These are phyloP conservation scores for Fistularia commersonii DNA, from an alignment of 2,797 vertebrate species.

Conservation along the genomic window DNA sequence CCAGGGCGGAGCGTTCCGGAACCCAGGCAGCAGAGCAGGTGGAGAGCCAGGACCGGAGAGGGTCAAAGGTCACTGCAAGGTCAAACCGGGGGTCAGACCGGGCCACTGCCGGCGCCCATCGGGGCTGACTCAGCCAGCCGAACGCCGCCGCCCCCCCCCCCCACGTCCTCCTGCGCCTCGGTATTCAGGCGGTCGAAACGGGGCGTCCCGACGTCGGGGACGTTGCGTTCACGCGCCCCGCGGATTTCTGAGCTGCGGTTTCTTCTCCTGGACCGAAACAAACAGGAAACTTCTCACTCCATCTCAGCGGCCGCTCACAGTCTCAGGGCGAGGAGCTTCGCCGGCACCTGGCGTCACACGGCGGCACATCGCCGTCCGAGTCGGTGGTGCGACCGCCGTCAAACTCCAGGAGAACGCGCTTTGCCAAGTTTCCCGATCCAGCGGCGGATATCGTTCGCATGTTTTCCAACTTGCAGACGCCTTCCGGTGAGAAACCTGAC, in stretches of 20 bases:
- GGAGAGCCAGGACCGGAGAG: slow-evolving; percentile 79
- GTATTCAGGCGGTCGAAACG: slow-evolving; percentile 19
- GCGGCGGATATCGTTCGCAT: slow-evolving; percentile 18
- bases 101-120: slow-evolving; percentile 70
- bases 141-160: slow-evolving; percentile 18
- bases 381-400: slow-evolving; percentile 27
- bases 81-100: slow-evolving; percentile 68
- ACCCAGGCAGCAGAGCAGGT: slow-evolving; percentile 79
- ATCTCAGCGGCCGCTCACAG: slow-evolving; percentile 18
- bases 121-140: slow-evolving; percentile 51
- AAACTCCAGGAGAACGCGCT: slow-evolving; percentile 14
- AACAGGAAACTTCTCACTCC: slow-evolving; percentile 20
- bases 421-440: slow-evolving; percentile 22
- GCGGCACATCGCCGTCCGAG: slow-evolving; percentile 17
- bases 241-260: not conserved
- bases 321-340: slow-evolving; percentile 8
- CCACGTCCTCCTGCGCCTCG: slow-evolving; percentile 17
- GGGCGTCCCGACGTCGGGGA: slow-evolving; percentile 11
- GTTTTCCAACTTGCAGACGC: slow-evolving; percentile 20
- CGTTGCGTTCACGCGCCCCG: slow-evolving; percentile 31
- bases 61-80: slow-evolving; percentile 70
- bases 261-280: slow-evolving; percentile 5
- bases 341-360: slow-evolving; percentile 28
- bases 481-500: slow-evolving; percentile 23
- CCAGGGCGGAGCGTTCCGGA: slow-evolving; percentile 76